Evolutionary conservation across 1,140 invertebrate species (phyloP).

Genomic region (Musca vetustissima): DNA sequence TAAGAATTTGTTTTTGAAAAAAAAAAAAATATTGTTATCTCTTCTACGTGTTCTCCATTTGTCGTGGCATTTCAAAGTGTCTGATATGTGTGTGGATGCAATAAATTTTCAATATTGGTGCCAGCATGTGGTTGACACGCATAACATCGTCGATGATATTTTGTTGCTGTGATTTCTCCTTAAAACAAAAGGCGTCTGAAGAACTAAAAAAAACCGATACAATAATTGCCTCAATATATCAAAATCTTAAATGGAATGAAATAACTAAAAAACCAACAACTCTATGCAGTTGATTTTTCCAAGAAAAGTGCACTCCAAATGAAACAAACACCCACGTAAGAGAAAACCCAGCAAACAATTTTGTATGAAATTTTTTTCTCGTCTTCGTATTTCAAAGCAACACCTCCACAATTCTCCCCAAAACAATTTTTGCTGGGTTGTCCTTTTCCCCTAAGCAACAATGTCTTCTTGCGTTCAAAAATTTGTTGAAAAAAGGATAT

Average conservation of each 20-base stretch:
- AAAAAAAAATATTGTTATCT: no score
- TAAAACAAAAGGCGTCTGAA: not conserved
- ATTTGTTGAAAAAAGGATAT: constrained; percentile 12
- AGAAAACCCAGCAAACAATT: no score
- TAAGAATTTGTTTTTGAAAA: no score
- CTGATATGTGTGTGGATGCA: not conserved
- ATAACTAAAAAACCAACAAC: no score
- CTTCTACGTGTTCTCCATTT: no score
- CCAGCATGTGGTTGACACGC: constrained; percentile 14
- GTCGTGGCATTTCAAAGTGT: no score
- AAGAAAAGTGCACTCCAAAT: not conserved
- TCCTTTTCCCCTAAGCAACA: no score
- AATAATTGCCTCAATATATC: constrained; percentile 20
- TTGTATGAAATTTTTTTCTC: no score
- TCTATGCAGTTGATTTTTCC: no score
- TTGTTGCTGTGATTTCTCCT: not conserved
- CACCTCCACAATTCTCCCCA: no score
- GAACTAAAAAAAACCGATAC: not conserved
- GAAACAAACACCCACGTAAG: not conserved
- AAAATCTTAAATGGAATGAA: not conserved
- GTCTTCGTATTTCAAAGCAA: no score
- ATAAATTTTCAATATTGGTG: constrained; percentile 15
- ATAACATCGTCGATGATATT: not conserved
- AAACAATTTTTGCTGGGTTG: no score
- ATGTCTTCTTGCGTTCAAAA: not conserved